Conservation (phyloP, 2,888 invertebrate species). For the Eupithecia subfuscata region DNA sequence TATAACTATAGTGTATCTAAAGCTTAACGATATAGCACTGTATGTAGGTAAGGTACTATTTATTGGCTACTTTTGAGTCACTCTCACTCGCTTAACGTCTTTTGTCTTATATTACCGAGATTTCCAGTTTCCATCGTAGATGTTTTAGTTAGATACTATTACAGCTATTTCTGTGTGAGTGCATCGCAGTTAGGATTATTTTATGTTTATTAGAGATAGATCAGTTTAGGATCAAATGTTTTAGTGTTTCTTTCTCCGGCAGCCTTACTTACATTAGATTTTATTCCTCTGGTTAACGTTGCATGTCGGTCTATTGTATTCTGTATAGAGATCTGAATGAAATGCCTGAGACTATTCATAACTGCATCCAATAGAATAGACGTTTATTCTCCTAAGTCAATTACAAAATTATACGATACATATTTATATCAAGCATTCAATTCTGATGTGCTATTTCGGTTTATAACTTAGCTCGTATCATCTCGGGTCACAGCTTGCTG, state of each 20-base stretch:
- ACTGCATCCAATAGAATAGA: background rate
- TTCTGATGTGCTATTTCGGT: constrained; percentile 5
- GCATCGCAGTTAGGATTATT: background rate
- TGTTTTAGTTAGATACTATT: background rate
- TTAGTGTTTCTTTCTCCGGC: background rate
- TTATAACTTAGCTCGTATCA: constrained; percentile 1
- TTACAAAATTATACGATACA: background rate
- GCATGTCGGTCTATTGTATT: background rate
- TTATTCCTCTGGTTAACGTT: background rate
- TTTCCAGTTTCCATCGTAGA: background rate
- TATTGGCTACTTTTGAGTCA: background rate
- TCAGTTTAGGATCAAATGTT: background rate
- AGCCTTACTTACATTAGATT: background rate
- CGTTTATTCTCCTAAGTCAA: background rate
- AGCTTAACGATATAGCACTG: background rate
- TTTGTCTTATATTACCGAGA: background rate
- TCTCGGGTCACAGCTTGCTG: constrained; percentile 25
- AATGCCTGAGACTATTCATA: background rate
- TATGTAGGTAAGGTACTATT: background rate
- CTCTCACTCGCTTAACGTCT: background rate
- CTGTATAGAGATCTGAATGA: background rate
- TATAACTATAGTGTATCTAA: constrained; percentile 8
- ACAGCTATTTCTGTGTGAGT: background rate
- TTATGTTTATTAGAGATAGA: background rate
- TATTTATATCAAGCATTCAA: constrained; percentile 5